phyloP scores from a whole-genome alignment of 2,797 vertebrate species.

The Phylloscopus collybita region DNA sequence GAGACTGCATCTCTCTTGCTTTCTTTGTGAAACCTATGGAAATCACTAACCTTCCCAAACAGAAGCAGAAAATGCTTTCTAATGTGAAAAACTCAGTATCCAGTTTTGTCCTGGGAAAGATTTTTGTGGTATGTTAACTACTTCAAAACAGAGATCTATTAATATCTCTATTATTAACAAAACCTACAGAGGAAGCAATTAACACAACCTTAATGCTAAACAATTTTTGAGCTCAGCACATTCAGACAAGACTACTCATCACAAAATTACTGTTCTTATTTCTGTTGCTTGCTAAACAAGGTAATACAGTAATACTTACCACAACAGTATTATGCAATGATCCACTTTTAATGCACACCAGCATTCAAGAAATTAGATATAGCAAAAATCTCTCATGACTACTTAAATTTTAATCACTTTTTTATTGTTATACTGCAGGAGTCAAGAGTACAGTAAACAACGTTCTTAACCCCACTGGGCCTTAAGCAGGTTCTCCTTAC shows the following conservation, averaged over 20 bases:
- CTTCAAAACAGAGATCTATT: background rate
- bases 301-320: constrained; percentile 24
- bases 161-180: background rate
- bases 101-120: background rate
- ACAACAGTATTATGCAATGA: constrained; percentile 62
- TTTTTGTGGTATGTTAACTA: background rate
- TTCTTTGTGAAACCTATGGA: background rate
- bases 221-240: constrained; percentile 46
- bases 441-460: constrained; percentile 73
- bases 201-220: constrained; percentile 19
- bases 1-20: background rate
- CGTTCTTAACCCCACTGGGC: constrained; percentile 53
- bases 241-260: constrained; percentile 27
- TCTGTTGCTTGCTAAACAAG: constrained; percentile 49
- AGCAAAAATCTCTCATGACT: constrained; percentile 66
- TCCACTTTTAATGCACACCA: constrained; percentile 58
- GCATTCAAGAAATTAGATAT: constrained; percentile 69
- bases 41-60: background rate
- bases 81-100: background rate
- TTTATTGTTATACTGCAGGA: constrained; percentile 70
- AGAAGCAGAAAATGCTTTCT: background rate
- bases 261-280: constrained; percentile 57
- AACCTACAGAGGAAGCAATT: constrained; percentile 24
- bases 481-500: constrained; percentile 32
- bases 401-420: constrained; percentile 77